Conservation (phyloP, 2,797 vertebrate genomes). For the Channallabes apus region DNA sequence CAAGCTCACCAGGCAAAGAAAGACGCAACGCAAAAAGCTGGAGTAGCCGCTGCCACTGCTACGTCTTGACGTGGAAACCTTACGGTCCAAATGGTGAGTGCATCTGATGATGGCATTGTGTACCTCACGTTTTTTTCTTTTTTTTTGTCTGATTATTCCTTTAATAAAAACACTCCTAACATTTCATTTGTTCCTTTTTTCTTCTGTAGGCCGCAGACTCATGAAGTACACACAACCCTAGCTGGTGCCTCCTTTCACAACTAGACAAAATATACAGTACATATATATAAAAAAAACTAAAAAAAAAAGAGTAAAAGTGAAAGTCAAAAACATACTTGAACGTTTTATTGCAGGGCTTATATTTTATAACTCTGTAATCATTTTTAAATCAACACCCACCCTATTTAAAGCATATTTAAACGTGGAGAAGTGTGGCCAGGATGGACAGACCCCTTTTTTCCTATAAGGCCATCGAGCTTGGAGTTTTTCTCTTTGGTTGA, state of each 20-base stretch:
- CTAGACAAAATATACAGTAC: conserved; percentile 8
- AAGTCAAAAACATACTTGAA: conserved; percentile 68
- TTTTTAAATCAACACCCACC: conserved; percentile 61
- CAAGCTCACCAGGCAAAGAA: conserved; percentile 99
- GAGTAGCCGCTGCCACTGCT: conserved; percentile 67
- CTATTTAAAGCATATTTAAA: conserved; percentile 60
- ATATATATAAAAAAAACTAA: conserved; percentile 38
- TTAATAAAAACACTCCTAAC: neutral
- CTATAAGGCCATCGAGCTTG: conserved; percentile 60
- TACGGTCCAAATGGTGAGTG: conserved; percentile 7
- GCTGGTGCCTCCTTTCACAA: conserved; percentile 54
- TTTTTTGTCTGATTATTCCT: neutral
- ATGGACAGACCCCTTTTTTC: conserved; percentile 60
- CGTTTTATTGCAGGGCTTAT: conserved; percentile 63
- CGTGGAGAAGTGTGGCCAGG: conserved; percentile 59
- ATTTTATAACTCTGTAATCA: conserved; percentile 67
- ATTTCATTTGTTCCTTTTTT: neutral
- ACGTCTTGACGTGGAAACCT: conserved; percentile 67
- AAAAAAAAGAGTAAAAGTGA: conserved; percentile 56
- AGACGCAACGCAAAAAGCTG: conserved; percentile 95
- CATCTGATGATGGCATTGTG: neutral
- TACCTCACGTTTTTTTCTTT: neutral
- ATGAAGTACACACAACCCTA: conserved; percentile 51
- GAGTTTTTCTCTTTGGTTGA: conserved; percentile 66
- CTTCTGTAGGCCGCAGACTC: conserved; percentile 57